A percentile compares a stretch with the other conserved stretches of the same genome.
Conservation (phyloP, 1,140 invertebrate species). For the Bilobella aurantiaca region DNA sequence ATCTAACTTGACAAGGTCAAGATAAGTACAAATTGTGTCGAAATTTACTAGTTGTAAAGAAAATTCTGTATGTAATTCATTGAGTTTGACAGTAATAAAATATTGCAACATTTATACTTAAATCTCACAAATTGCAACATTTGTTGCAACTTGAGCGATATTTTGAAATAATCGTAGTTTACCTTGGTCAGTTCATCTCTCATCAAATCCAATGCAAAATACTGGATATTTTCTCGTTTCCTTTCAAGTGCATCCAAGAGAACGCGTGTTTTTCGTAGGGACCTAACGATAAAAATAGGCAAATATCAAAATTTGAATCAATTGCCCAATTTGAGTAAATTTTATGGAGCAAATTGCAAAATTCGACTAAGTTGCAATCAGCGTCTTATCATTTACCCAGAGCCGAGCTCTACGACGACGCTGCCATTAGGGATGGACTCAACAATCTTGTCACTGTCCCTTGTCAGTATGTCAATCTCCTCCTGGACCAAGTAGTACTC, state of each 20-base stretch:
- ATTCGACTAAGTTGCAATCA: background rate
- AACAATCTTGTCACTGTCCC: background rate
- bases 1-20: no score
- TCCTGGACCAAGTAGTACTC: slow-evolving; percentile 5
- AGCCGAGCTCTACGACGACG: background rate
- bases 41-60: no score
- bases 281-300: background rate
- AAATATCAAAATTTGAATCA: background rate
- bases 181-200: background rate
- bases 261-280: background rate
- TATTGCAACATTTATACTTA: background rate
- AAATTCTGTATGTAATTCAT: no score
- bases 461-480: background rate
- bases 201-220: background rate
- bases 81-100: no score
- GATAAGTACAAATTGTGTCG: no score
- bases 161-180: no score
- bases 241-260: background rate
- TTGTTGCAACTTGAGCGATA: background rate
- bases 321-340: background rate
- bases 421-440: background rate
- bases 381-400: background rate
- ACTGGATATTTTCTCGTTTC: background rate
- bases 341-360: background rate
- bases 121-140: background rate